These are phyloP conservation scores for Trichogramma evanescens DNA, from an alignment of 2,888 invertebrate genomes.

Conservation along the genomic window DNA sequence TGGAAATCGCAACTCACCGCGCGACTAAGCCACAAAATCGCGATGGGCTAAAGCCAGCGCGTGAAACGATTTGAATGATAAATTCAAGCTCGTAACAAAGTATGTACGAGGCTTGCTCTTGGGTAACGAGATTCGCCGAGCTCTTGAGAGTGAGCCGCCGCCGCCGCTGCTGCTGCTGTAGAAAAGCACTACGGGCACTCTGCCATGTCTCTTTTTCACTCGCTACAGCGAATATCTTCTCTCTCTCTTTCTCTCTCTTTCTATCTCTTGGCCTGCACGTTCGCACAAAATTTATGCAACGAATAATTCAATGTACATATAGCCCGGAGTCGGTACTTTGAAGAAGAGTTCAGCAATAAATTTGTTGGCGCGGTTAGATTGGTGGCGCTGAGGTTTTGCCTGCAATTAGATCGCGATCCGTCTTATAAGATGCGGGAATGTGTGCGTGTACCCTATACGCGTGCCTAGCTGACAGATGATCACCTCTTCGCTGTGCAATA, in stretches of 20 bases:
- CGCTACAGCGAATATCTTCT: background rate
- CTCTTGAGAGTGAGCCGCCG: conserved; percentile 8
- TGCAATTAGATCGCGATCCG: background rate
- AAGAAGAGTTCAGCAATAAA: conserved; percentile 1
- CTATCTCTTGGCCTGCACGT: background rate
- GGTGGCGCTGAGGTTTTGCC: background rate
- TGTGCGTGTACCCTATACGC: too few relatives aligned
- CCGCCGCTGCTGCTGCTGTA: background rate
- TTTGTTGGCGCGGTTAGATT: conserved; percentile 3
- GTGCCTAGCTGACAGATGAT: too few relatives aligned
- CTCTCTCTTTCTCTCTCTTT: conserved; percentile 8
- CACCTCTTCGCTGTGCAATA: too few relatives aligned
- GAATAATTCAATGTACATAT: conserved; percentile 15
- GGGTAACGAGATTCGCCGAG: conserved; percentile 8
- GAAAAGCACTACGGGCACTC: too few relatives aligned
- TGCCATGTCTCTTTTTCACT: background rate
- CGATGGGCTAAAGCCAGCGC: background rate
- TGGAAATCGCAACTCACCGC: too few relatives aligned
- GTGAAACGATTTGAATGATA: conserved; percentile 4
- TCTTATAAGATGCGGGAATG: too few relatives aligned
- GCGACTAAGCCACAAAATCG: background rate
- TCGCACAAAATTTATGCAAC: conserved; percentile 7
- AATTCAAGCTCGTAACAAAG: conserved; percentile 9
- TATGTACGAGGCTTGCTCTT: background rate
- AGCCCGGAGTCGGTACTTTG: background rate